phyloP scores from a whole-genome alignment of 2,113 vertebrate genomes.

The cat (Felis catus) region DNA sequence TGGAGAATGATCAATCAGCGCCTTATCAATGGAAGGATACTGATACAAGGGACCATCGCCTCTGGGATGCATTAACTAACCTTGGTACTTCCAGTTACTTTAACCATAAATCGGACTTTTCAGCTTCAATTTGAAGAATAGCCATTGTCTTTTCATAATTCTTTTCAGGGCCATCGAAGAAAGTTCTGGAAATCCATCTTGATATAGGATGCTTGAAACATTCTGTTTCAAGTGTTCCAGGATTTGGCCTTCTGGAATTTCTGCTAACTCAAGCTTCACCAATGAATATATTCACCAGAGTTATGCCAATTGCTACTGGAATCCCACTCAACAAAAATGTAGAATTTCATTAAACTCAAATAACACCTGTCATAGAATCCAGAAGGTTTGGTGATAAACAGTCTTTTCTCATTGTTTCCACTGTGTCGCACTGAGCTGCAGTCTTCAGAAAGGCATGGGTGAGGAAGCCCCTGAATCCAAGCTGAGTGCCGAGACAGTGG shows the following conservation, averaged over 20 bases:
- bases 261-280: conserved; percentile 93
- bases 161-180: conserved; percentile 91
- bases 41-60: conserved; percentile 96
- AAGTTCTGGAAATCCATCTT: conserved; percentile 89
- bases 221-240: conserved; percentile 92
- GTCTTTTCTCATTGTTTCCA: neutral
- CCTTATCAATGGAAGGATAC: conserved; percentile 84
- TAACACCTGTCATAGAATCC: neutral
- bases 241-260: conserved; percentile 93
- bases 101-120: conserved; percentile 89
- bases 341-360: conserved; percentile 84
- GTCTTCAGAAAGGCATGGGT: neutral
- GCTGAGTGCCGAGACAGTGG: neutral
- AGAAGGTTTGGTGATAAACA: neutral
- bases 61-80: conserved; percentile 87
- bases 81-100: conserved; percentile 86
- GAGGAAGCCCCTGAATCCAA: neutral
- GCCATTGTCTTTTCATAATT: conserved; percentile 94
- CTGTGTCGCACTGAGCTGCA: neutral
- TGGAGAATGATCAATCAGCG: conserved; percentile 85
- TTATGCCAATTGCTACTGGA: conserved; percentile 87
- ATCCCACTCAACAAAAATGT: conserved; percentile 89
- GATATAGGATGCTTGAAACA: conserved; percentile 97
- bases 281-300: conserved; percentile 91
- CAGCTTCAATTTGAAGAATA: conserved; percentile 86